These are phyloP conservation scores for Meliscaeva auricollis DNA, from an alignment of 2,888 invertebrate species.

Conservation along the genomic window DNA sequence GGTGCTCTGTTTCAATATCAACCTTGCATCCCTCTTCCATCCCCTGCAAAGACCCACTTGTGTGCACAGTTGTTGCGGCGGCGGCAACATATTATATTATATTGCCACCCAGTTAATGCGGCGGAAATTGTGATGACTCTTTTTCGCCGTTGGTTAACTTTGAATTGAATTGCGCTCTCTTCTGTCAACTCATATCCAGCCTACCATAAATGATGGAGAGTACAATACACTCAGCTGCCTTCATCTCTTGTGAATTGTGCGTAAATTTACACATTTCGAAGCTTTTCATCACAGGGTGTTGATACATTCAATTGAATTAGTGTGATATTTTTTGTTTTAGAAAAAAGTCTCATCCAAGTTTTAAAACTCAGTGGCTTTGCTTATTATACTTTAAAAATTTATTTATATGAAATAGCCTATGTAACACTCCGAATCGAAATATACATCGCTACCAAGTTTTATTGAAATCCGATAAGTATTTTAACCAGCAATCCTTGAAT, in stretches of 20 bases:
- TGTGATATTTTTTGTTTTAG: no score
- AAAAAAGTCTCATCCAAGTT: no score
- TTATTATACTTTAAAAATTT: no score
- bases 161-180: slow-evolving; percentile 61
- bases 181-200: slow-evolving; percentile 14
- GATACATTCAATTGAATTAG: no score
- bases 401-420: no score
- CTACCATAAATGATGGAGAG: neutral
- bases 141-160: slow-evolving; percentile 72
- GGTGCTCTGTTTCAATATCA: slow-evolving; percentile 2
- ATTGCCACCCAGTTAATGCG: slow-evolving; percentile 69
- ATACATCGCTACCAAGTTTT: no score
- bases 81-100: slow-evolving; percentile 51
- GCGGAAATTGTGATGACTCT: slow-evolving; percentile 74
- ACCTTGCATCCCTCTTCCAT: neutral
- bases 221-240: neutral
- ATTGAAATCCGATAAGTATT: no score
- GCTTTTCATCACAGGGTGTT: no score
- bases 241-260: slow-evolving; percentile 37
- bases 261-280: slow-evolving; percentile 19
- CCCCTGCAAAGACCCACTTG: neutral
- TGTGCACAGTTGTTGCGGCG: neutral
- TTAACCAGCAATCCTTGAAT: no score
- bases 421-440: no score
- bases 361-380: no score